Conservation (phyloP, 2,797 vertebrate species). For the Clarias fuscus region DNA sequence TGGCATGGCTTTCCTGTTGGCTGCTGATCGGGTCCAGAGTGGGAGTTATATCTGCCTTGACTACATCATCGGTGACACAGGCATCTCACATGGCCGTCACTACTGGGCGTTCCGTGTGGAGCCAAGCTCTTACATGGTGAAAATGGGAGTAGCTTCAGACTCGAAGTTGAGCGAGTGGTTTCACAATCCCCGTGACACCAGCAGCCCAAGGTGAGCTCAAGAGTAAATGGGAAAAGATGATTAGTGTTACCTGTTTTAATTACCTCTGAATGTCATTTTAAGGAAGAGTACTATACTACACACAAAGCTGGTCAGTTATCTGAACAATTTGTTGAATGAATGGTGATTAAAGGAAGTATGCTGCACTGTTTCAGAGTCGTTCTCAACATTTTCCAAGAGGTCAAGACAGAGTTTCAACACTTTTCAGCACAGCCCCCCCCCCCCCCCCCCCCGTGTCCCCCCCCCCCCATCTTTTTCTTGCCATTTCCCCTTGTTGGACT, state of each 20-base stretch:
- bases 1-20: constrained; percentile 84
- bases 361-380: not conserved
- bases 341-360: not conserved
- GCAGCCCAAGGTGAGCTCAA: constrained; percentile 84
- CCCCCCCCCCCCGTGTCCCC: no score
- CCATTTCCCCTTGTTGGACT: constrained; percentile 7
- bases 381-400: not conserved
- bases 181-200: constrained; percentile 86
- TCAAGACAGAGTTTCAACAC: not conserved
- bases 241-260: not conserved
- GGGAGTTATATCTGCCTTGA: constrained; percentile 89
- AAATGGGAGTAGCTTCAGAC: constrained; percentile 91
- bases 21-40: constrained; percentile 87
- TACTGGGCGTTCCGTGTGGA: constrained; percentile 95
- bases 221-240: not conserved
- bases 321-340: not conserved
- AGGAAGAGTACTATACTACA: not conserved
- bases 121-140: constrained; percentile 88
- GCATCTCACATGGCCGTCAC: constrained; percentile 89
- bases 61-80: constrained; percentile 91
- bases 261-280: not conserved
- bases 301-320: not conserved
- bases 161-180: constrained; percentile 93
- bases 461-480: not conserved
- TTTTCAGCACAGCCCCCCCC: not conserved